Evolutionary conservation across 2,113 vertebrate species (phyloP).

Genomic region (Gasterosteus nipponicus): DNA sequence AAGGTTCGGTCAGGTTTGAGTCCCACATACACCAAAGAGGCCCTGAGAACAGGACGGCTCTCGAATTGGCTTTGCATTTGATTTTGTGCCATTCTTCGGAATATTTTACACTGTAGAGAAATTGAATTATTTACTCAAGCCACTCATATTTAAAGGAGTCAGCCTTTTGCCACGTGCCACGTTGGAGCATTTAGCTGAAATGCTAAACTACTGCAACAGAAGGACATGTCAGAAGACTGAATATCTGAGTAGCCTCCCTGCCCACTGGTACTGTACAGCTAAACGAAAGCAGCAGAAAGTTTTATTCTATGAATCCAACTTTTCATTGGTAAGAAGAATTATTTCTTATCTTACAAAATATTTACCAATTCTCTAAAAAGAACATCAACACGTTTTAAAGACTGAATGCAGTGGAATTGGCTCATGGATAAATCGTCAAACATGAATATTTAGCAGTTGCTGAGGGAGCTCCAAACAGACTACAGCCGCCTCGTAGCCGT

Average conservation of each 20-base stretch:
- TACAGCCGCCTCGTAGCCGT: neutral
- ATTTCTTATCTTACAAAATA: neutral
- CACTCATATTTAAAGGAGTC: neutral
- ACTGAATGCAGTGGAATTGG: neutral
- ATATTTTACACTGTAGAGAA: neutral
- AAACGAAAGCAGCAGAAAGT: neutral
- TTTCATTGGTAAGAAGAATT: neutral
- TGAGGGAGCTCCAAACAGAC: neutral
- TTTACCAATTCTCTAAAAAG: neutral
- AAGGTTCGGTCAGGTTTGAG: slow-evolving; percentile 1
- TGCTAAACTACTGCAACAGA: neutral
- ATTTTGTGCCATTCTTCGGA: slow-evolving; percentile 11
- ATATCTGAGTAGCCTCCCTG: neutral
- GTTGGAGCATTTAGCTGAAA: neutral
- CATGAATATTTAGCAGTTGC: neutral
- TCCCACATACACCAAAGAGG: neutral
- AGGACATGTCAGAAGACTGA: neutral
- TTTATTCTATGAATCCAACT: neutral
- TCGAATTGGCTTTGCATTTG: slow-evolving; percentile 1
- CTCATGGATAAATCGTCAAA: neutral
- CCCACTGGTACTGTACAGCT: neutral
- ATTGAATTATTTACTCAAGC: neutral
- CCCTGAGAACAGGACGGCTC: neutral
- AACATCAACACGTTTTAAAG: neutral
- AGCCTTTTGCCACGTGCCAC: neutral